A percentile compares a stretch with the other conserved stretches of the same genome.
Evolutionary conservation across 2,888 invertebrate species (phyloP).

Genomic region (Melinaea menophilus): DNA sequence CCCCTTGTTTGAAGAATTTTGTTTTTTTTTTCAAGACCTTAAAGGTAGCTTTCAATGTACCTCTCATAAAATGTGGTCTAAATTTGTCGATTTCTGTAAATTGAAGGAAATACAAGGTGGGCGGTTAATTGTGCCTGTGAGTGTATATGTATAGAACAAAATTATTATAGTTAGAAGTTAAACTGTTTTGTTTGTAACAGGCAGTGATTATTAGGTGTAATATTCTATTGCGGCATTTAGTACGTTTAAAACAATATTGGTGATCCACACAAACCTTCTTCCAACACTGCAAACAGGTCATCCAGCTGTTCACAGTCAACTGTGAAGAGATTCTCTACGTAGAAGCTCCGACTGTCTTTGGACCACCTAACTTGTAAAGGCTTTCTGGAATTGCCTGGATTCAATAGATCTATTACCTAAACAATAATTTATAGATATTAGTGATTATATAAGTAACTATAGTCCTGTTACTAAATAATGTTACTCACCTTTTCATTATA

Average conservation of each 20-base stretch:
- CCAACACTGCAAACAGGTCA: slow-evolving; percentile 93
- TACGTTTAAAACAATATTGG: background rate
- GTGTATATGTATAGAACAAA: too few relatives aligned
- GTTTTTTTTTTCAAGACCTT: too few relatives aligned
- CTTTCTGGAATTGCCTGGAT: slow-evolving; percentile 88
- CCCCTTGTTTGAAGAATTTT: too few relatives aligned
- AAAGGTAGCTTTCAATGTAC: too few relatives aligned
- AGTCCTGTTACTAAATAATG: background rate
- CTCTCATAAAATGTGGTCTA: too few relatives aligned
- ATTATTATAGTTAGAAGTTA: too few relatives aligned
- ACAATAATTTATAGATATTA: background rate
- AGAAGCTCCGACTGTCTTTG: slow-evolving; percentile 94
- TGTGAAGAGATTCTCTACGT: slow-evolving; percentile 97
- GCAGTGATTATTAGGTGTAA: too few relatives aligned
- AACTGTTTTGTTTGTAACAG: too few relatives aligned
- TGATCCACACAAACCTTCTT: slow-evolving; percentile 84
- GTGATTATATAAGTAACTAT: background rate
- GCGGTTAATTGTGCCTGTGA: too few relatives aligned
- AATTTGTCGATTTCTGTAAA: too few relatives aligned
- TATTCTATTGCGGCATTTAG: too few relatives aligned
- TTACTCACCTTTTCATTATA: slow-evolving; percentile 94
- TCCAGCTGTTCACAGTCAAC: slow-evolving; percentile 96
- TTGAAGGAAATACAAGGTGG: too few relatives aligned
- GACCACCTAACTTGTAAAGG: slow-evolving; percentile 95
- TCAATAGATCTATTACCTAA: slow-evolving; percentile 95